Base-by-base conservation (phyloP, 2,113 vertebrate genomes). In the Zapornia atra region DNA sequence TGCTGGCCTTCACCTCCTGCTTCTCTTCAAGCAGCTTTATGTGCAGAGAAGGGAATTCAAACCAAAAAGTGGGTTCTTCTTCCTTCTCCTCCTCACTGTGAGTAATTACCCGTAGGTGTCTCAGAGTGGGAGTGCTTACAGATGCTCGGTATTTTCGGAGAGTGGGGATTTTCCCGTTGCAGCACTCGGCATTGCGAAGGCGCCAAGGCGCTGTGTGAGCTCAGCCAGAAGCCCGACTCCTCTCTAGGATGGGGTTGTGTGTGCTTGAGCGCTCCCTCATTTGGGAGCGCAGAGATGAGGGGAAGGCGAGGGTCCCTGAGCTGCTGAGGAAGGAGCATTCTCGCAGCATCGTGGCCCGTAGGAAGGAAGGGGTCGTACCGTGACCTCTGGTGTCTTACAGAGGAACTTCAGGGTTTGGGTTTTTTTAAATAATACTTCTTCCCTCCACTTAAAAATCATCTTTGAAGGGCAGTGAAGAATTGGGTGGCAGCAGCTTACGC, bases 101-200 rank as follows among this genome's bases (percentile, higher is more conserved):
- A 95, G 91, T 59, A 78, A 89, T 92, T 46, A 13, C 65, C 29
- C 0, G 69, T 77, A 69, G 96, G 91, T 86, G 95, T 90, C 81
- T 33, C 5, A 10, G 64, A 56, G 92, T 20, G 73, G 95, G 96
- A 36, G 75, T 84, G 65, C 94, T 95, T 88, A 66, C 85, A 93
- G 97, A 54, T 29, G 9, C 20, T 66, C 78, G 1, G 12, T 80
- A 24, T 71, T 94, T 89, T 77, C 3, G 9, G 79, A 66, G 71
- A 8, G 78, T 46, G 73, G 84, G 87, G 75, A 34, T 92, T 82
- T 83, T 86, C 94, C 79, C 87, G 42, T 38, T 29, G 83, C 70
- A 88, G 86, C 63, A 6, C 59, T 44, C 1, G 1, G 1, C 11
- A 29, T 22, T 73, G 42, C 15, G 34, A 84, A 51, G 40, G 91